Evolutionary conservation across 2,888 invertebrate species (phyloP).

Genomic region (Eulithis prunata): DNA sequence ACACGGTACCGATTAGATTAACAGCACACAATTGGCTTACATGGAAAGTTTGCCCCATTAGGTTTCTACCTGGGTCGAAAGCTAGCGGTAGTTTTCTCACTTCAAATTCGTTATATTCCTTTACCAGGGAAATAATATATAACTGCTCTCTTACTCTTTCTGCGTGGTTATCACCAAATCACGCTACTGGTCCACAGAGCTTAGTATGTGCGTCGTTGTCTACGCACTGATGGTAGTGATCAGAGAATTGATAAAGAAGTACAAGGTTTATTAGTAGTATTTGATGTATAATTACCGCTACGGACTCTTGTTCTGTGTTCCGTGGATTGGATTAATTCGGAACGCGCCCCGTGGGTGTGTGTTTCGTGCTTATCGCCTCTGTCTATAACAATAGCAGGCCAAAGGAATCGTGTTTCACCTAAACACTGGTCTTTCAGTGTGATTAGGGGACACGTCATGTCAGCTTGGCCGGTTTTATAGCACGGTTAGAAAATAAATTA

Average conservation of each 20-base stretch:
- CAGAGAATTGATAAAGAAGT: background rate
- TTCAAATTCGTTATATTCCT: constrained; percentile 31
- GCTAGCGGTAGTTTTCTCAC: constrained; percentile 9
- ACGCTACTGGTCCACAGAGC: too few relatives aligned
- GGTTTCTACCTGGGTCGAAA: constrained; percentile 40
- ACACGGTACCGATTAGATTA: constrained; percentile 81
- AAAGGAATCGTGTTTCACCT: constrained; percentile 37
- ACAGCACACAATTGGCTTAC: constrained; percentile 78
- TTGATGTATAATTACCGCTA: background rate
- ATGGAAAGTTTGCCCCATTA: constrained; percentile 75
- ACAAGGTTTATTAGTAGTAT: background rate
- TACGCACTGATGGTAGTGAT: too few relatives aligned
- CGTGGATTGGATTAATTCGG: constrained; percentile 72
- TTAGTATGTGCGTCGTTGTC: too few relatives aligned
- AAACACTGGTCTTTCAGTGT: constrained; percentile 11
- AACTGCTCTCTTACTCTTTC: too few relatives aligned
- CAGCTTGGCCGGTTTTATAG: background rate
- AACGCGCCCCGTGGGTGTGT: constrained; percentile 63
- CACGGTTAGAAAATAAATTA: too few relatives aligned
- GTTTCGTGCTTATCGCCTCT: constrained; percentile 65
- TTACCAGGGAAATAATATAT: too few relatives aligned
- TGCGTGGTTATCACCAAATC: too few relatives aligned
- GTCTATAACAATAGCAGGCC: constrained; percentile 63
- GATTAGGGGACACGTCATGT: constrained; percentile 2
- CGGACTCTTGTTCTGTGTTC: constrained; percentile 29